Percentiles rank a stretch among this genome's conserved stretches.
These are phyloP conservation scores for Coluber constrictor DNA, from an alignment of 2,797 vertebrate genomes.

Conservation along the genomic window DNA sequence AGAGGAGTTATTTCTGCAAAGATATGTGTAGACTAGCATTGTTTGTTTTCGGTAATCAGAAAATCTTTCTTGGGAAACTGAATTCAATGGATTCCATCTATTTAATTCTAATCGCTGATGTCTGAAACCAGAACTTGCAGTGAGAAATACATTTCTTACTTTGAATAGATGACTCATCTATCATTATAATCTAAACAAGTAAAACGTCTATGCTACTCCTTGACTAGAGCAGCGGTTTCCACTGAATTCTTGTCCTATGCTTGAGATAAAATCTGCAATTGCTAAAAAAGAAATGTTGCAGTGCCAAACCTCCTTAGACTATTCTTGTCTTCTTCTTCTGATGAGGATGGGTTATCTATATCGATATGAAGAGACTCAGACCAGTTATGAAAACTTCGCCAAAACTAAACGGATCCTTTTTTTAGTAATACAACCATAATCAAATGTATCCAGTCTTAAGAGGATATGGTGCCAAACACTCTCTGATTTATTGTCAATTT, in stretches of 20 bases:
- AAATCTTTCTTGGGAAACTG: neutral
- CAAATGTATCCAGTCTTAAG: neutral
- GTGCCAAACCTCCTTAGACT: conserved; percentile 30
- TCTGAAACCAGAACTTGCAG: neutral
- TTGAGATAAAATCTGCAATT: conserved; percentile 1
- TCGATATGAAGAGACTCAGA: conserved; percentile 46
- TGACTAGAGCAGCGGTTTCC: neutral
- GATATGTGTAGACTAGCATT: neutral
- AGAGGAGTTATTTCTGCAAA: neutral
- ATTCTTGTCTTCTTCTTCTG: conserved; percentile 30
- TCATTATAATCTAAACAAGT: conserved; percentile 4
- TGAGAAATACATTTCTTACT: neutral
- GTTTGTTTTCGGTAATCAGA: neutral
- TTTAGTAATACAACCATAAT: neutral
- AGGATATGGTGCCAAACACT: neutral
- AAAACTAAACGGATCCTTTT: neutral
- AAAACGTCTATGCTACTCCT: neutral
- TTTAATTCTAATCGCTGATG: conserved; percentile 5
- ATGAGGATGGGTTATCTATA: conserved; percentile 49
- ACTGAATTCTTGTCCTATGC: neutral
- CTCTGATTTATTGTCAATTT: neutral
- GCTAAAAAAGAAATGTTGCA: conserved; percentile 34
- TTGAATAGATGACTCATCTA: neutral
- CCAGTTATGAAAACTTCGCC: neutral
- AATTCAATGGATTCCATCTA: neutral